These are phyloP conservation scores for Epizoanthus stellaris DNA, from an alignment of 92 coral and sea anemone genomes.

Conservation along the genomic window DNA sequence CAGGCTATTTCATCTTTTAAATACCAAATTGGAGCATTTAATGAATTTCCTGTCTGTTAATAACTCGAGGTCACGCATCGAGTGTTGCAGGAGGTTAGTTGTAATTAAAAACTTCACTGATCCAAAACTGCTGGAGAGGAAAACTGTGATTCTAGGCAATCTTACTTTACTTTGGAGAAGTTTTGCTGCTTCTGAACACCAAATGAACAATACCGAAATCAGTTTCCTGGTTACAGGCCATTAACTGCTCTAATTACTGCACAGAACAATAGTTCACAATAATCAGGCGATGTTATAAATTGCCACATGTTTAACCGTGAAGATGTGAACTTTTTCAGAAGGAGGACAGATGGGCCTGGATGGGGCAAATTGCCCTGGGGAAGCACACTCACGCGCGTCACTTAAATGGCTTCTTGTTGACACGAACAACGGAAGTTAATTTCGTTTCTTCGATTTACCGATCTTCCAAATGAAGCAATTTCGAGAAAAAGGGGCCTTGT, in stretches of 20 bases:
- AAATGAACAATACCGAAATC: neutral
- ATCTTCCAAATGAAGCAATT: neutral
- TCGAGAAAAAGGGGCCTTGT: neutral
- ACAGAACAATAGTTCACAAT: neutral
- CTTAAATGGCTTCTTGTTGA: constrained; percentile 39
- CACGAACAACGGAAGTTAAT: neutral
- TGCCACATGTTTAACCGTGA: constrained; percentile 33
- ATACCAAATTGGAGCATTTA: neutral
- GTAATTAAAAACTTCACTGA: neutral
- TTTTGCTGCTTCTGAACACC: too few species aligned
- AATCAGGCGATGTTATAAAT: neutral
- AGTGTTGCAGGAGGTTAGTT: neutral
- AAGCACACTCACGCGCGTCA: neutral
- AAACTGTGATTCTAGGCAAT: too few species aligned
- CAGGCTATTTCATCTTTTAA: too few species aligned
- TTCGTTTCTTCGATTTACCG: neutral
- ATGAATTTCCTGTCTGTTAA: constrained; percentile 6
- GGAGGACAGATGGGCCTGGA: constrained; percentile 15
- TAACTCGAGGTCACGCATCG: neutral
- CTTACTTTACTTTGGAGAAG: too few species aligned
- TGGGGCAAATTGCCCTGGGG: constrained; percentile 32
- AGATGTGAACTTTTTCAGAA: constrained; percentile 6
- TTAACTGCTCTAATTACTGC: neutral
- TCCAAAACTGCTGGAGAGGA: too few species aligned
- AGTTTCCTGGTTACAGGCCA: neutral